Percentiles rank a stretch among this genome's conserved stretches.
Evolutionary conservation across 2,888 invertebrate genomes (phyloP).

Genomic region (Drosophila subsilvestris): DNA sequence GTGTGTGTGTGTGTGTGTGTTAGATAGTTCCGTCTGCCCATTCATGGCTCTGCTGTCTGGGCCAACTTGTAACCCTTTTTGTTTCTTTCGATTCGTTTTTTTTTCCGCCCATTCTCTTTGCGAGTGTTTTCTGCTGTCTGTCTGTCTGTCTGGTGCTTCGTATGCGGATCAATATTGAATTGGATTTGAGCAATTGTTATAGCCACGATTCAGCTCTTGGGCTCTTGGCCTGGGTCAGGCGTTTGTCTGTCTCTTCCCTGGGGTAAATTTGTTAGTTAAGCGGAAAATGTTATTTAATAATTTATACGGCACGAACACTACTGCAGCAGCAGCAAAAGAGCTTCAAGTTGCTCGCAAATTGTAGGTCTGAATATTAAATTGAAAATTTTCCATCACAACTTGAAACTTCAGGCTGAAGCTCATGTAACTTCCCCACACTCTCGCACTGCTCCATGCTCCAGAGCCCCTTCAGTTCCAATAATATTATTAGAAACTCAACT

Average conservation of each 20-base stretch:
- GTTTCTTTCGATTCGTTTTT: slow-evolving; percentile 53
- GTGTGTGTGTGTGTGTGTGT: background rate
- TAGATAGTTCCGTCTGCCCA: background rate
- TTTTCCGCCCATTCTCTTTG: slow-evolving; percentile 42
- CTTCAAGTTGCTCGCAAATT: slow-evolving; percentile 6
- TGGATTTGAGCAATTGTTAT: slow-evolving; percentile 68
- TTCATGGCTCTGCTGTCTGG: slow-evolving; percentile 21
- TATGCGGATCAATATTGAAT: slow-evolving; percentile 73
- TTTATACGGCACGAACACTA: slow-evolving; percentile 42
- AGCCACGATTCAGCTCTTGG: slow-evolving; percentile 14
- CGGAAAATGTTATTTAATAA: slow-evolving; percentile 58
- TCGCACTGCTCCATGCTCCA: no score
- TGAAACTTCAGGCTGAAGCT: background rate
- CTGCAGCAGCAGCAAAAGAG: slow-evolving; percentile 31
- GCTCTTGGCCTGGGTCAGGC: slow-evolving; percentile 3
- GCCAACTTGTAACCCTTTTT: slow-evolving; percentile 43
- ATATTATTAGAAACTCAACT: slow-evolving; percentile 68
- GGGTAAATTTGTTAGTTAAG: slow-evolving; percentile 53
- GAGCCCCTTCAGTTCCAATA: slow-evolving; percentile 41
- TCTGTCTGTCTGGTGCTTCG: slow-evolving; percentile 23
- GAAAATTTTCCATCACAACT: slow-evolving; percentile 5
- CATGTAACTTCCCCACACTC: no score
- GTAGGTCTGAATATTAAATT: slow-evolving; percentile 26
- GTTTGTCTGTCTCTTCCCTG: slow-evolving; percentile 7
- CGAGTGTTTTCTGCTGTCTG: no score